Base-by-base conservation (phyloP, 2,797 vertebrate genomes). In the Periparus ater region DNA sequence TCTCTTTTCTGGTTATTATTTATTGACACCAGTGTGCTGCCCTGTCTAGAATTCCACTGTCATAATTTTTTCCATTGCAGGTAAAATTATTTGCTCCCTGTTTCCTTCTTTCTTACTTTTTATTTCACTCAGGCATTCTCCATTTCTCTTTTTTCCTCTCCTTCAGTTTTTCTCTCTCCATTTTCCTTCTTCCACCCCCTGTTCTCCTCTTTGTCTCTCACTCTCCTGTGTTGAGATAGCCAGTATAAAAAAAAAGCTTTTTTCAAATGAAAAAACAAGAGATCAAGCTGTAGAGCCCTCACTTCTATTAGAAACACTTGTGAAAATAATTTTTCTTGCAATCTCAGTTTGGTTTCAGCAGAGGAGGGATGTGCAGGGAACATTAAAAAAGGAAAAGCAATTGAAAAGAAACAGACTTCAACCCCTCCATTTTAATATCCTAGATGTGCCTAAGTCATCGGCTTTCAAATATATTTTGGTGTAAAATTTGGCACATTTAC, bases 401-500 rank as follows among this genome's bases (percentile, higher is more conserved):
- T 89, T 93, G 85, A 94, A 87, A 96, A 95, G 93, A 91, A 96
- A 92, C 91, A 93, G 91, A 83, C 81, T 93, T 68, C 38, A 44
- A 84, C 11, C 5, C 72, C 47, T 91, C 88, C 71, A 77, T 85
- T 86, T 91, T 86, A 74, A 96, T 91, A 91, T 73, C 57, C 45
- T 89, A 58, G 76, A 91, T 88, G 53, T 88, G 63, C 94, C 93
- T 72, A 83, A 91, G 85, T 71, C 73, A 82, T 92, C 89, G 85
- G 66, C 75, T 93, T 85, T 95, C 86, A 93, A 82, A 79, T 94
- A 63, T 93, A 80, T 93, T 96, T 94, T 95, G 93, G 95, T 97
- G 91, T 92, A 94, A 86, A 91, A 77, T 88, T 86, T 96, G 96
- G 92, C 94, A 91, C 73, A 60, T 94, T 97, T 96, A 95, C 89